Evolutionary conservation across 2,888 invertebrate genomes (phyloP), one percentile per base, ranked within the genome.

Genomic region (Ecliptopera silaceata): DNA sequence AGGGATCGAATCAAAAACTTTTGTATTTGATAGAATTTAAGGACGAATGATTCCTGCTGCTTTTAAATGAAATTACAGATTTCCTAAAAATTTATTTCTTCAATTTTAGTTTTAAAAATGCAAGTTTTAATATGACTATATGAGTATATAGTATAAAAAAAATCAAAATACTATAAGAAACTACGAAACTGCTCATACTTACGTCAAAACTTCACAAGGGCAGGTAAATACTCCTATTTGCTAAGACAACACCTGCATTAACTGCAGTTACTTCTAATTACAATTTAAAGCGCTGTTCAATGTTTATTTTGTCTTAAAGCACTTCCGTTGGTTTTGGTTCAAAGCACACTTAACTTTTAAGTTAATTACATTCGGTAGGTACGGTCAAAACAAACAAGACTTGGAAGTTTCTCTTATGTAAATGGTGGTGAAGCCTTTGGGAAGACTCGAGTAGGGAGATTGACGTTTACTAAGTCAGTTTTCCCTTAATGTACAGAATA

Each of bases 361-460:
- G 56, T 64, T 66, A 66, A 66, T 66, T 66, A 66, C 68, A 69
- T 73, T 57, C 61, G 64, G 68, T 61, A 66, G 63, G 65, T 56
- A 60, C 61, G 68, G 69, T 61, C 63, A 69, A 70, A 69, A 61
- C 64, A 64, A 66, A 66, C 64, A 66, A 46, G 50, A 59, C 63
- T 60, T 42, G 59, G 48, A 59, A 65, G 59, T 56, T 56, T 68
- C 70, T 65, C 71, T 71, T 75, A 75, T 77, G 78, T 70, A 77
- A 78, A 78, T 78, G 66, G 26, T 44, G 53, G 61, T 63, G 70
- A 22, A 58, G 46, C 59, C 50, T 59, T 59, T 59, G 59, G 43
- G 54, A 54, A 58, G 49, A 49, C 56, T 49, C 38, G 53, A 46
- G 56, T 46, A 54, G 54, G 50, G 49, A 49, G 45, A 49, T 50